phyloP scores from a whole-genome alignment of 2,113 vertebrate species.

The Pedionomus torquatus region DNA sequence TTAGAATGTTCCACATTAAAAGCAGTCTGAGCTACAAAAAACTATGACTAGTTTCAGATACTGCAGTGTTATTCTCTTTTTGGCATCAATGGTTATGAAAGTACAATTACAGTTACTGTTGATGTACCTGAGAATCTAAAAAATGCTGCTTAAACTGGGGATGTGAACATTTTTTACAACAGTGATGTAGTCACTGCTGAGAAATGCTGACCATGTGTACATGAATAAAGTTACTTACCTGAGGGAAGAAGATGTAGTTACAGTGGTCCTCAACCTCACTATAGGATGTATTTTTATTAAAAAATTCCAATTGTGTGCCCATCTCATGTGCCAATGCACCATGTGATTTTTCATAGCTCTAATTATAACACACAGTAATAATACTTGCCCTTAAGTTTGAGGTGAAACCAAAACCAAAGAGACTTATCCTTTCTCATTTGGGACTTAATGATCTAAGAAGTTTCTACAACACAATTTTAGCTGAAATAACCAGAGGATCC shows the following conservation, averaged over 20 bases:
- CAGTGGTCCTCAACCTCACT: neutral
- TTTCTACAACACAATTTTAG: neutral
- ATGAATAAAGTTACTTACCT: neutral
- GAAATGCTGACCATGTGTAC: rapidly evolving
- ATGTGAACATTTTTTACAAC: neutral
- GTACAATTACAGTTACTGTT: neutral
- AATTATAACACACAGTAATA: neutral
- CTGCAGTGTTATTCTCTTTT: neutral
- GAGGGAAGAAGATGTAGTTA: neutral
- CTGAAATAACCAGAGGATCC: neutral
- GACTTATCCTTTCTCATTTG: neutral
- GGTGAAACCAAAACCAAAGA: neutral
- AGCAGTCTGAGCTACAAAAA: neutral
- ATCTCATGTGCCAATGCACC: neutral
- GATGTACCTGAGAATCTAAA: neutral
- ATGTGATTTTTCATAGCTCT: neutral
- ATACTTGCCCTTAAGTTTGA: neutral
- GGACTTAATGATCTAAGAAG: neutral
- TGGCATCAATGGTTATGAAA: neutral
- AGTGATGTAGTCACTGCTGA: neutral
- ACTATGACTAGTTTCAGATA: neutral
- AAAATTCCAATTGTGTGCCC: neutral
- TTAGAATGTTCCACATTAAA: neutral
- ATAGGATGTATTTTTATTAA: neutral
- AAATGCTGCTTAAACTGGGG: neutral